Conservation (phyloP, 2,888 invertebrate species). For the Monopis laevigella region DNA sequence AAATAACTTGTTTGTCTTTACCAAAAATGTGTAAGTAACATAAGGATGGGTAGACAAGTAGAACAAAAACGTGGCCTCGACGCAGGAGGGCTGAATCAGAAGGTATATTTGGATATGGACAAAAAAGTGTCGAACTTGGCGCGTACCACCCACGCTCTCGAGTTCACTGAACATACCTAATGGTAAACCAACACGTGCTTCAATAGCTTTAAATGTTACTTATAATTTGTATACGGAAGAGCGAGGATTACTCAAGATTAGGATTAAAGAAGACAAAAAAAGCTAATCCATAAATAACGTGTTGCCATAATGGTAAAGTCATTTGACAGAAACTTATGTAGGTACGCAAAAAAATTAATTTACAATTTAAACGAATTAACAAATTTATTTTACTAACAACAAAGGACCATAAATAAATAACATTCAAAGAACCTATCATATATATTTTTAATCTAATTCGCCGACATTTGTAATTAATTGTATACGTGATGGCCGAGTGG, state of each 20-base stretch:
- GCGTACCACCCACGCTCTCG: background rate
- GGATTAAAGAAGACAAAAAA: background rate
- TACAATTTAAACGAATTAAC: slow-evolving; percentile 6
- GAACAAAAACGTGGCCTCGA: slow-evolving; percentile 15
- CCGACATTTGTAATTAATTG: too few relatives aligned
- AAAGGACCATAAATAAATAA: too few relatives aligned
- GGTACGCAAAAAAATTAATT: background rate
- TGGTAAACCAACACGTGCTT: background rate
- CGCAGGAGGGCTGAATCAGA: slow-evolving; percentile 52
- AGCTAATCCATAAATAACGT: background rate
- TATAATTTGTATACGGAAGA: background rate
- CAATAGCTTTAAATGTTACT: background rate
- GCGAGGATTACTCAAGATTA: background rate
- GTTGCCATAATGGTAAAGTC: too few relatives aligned
- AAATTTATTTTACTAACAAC: too few relatives aligned
- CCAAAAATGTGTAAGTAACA: too few relatives aligned
- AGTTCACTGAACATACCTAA: background rate
- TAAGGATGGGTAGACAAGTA: too few relatives aligned
- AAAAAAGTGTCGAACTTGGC: slow-evolving; percentile 14
- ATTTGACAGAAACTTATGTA: background rate
- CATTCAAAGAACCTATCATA: too few relatives aligned
- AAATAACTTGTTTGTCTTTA: too few relatives aligned
- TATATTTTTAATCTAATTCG: too few relatives aligned
- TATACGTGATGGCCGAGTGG: too few relatives aligned
- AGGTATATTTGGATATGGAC: slow-evolving; percentile 31